Percentiles rank a stretch among this genome's conserved stretches.
These are phyloP conservation scores for Melanogrammus aeglefinus DNA, from an alignment of 2,797 vertebrate species.

Conservation along the genomic window DNA sequence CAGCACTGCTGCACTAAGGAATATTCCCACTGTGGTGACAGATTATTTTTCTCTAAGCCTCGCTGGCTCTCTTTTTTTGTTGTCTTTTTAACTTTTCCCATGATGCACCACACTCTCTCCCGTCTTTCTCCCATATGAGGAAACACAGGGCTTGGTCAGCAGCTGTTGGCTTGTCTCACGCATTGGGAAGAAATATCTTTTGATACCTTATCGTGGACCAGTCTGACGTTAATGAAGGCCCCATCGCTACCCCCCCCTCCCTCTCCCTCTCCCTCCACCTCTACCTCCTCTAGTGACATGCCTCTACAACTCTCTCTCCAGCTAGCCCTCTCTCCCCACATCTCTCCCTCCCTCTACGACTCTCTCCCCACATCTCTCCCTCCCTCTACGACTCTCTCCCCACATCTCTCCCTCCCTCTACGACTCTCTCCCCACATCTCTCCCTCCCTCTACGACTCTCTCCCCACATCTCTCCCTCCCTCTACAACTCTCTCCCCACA, in stretches of 20 bases:
- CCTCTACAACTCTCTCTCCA: neutral
- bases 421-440: no score
- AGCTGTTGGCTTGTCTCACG: slow-evolving; percentile 31
- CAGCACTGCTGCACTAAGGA: slow-evolving; percentile 60
- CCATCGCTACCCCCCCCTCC: no score
- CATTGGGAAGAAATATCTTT: slow-evolving; percentile 34
- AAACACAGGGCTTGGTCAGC: slow-evolving; percentile 44
- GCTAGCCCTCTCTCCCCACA: neutral
- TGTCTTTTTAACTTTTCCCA: slow-evolving; percentile 38
- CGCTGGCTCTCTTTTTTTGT: neutral
- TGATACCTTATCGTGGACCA: neutral
- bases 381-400: no score
- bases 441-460: no score
- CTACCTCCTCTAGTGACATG: neutral
- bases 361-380: no score
- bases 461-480: no score
- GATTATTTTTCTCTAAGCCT: slow-evolving; percentile 58
- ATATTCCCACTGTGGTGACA: slow-evolving; percentile 63
- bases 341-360: no score
- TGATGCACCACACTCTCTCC: slow-evolving; percentile 55
- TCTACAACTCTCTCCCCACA: no score
- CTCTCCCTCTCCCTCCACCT: neutral
- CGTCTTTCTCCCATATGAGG: slow-evolving; percentile 19
- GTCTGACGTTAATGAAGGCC: slow-evolving; percentile 29
- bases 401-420: no score